Evolutionary conservation across 2,797 vertebrate genomes (phyloP), one percentile per base, ranked within the genome.

Genomic region (Sebastes itinus): DNA sequence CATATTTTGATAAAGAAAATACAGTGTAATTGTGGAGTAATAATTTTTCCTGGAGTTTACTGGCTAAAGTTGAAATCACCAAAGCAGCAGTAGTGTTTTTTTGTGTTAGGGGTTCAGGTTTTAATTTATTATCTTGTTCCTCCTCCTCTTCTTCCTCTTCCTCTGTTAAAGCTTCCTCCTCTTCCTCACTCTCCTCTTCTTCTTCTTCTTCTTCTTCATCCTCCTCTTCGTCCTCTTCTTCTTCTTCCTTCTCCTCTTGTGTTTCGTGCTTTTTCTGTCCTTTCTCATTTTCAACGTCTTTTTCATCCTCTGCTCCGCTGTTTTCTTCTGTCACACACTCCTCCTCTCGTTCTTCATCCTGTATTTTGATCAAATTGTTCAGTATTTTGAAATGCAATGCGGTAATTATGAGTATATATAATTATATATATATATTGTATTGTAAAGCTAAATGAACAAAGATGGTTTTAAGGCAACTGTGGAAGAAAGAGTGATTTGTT

Each of bases 271-370:
- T 75, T 63, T 77, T 79, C 27, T 27, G 66, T 27, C 90, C 87
- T 88, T 94, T 93, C 73, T 94, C 93, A 25, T 87, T 91, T 76
- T 90, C 90, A 22, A 86, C 87, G 5, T 91, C 92, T 78, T 94
- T 94, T 63, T 95, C 92, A 13, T 94, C 94, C 71, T 96, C 94
- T 63, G 80, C 87, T 69, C 93, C 91, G 0, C 96, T 94, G 82
- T 96, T 95, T 77, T 87, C 95, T 82, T 95, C 96, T 20, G 95
- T 97, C 87, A 95, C 95, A 54, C 94, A 93, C 14, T 96, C 97
- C 56, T 95, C 96, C n/a, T 89, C 86, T 58, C 92, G 73, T 23
- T 92, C 91, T 81, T 92, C 92, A 9, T 92, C 92, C 93, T 98
- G 91, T 82, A 92, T 85, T 85, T 88, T 33, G 20, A 73, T 30